A percentile compares a stretch with the other conserved stretches of the same genome.
Conservation (phyloP, 2,797 vertebrate species). For the Tauraco hartlaubi region DNA sequence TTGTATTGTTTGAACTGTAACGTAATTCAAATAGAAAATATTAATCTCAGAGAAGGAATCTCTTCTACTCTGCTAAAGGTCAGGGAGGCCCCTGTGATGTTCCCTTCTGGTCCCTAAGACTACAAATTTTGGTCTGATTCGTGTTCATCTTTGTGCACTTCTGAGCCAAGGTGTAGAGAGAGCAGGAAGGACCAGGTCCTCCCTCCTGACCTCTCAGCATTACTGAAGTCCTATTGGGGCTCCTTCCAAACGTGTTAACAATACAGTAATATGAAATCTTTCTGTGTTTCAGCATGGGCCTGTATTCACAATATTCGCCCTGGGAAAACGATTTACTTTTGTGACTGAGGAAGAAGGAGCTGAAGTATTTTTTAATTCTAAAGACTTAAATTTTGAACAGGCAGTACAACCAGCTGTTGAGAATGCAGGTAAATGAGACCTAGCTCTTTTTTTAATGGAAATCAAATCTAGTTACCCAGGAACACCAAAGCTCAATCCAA, state of each 20-base stretch:
- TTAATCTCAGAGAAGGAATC: not conserved
- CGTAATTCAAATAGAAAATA: not conserved
- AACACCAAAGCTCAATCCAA: not conserved
- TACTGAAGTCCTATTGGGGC: not conserved
- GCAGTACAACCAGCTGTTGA: conserved; percentile 82
- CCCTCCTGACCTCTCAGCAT: not conserved
- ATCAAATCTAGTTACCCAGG: not conserved
- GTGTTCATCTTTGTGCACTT: not conserved
- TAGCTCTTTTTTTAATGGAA: not conserved
- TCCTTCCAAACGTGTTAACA: not conserved
- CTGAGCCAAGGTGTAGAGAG: not conserved
- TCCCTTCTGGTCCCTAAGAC: not conserved
- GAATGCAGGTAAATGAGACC: conserved; percentile 78
- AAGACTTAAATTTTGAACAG: conserved; percentile 84
- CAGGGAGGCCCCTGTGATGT: not conserved
- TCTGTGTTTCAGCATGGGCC: conserved; percentile 81
- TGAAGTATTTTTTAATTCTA: conserved; percentile 83
- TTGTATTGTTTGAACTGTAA: not conserved
- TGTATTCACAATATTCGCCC: conserved; percentile 82
- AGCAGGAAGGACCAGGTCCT: not conserved
- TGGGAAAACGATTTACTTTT: conserved; percentile 86
- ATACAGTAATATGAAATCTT: not conserved
- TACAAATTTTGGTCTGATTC: not conserved
- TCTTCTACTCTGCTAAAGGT: not conserved
- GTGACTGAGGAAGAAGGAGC: conserved; percentile 84